phyloP scores from a whole-genome alignment of 2,888 invertebrate genomes.

The Folsomia candida region DNA sequence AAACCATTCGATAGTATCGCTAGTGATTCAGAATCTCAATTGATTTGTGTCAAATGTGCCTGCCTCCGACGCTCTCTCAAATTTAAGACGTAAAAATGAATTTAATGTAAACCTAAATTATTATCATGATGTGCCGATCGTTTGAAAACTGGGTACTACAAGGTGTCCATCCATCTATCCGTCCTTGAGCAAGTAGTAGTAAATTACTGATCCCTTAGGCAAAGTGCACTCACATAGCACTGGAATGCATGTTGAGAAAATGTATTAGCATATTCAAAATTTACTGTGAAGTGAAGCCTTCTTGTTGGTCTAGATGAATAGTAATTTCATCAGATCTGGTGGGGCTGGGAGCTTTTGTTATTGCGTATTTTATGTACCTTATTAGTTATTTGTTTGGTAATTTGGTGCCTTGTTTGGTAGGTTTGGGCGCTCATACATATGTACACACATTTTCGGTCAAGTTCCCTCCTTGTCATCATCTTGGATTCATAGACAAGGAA shows the following conservation, averaged over 20 bases:
- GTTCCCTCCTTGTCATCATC: no score
- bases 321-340: conserved; percentile 10
- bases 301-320: conserved; percentile 16
- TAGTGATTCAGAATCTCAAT: no score
- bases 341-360: conserved; percentile 5
- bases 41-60: not conserved
- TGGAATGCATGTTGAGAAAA: no score
- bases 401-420: no score
- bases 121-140: not conserved
- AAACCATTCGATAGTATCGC: not conserved
- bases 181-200: not conserved
- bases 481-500: no score
- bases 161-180: not conserved
- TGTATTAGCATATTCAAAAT: no score
- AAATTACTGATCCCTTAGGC: not conserved
- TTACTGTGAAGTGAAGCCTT: no score
- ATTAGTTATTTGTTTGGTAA: not conserved
- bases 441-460: no score
- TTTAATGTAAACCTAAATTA: not conserved
- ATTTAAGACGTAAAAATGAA: not conserved
- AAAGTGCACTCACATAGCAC: not conserved
- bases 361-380: not conserved
- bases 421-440: no score
- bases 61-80: not conserved
- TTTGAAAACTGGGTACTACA: not conserved